Conservation (phyloP, 2,888 invertebrate genomes). For the Polydrusus cervinus region DNA sequence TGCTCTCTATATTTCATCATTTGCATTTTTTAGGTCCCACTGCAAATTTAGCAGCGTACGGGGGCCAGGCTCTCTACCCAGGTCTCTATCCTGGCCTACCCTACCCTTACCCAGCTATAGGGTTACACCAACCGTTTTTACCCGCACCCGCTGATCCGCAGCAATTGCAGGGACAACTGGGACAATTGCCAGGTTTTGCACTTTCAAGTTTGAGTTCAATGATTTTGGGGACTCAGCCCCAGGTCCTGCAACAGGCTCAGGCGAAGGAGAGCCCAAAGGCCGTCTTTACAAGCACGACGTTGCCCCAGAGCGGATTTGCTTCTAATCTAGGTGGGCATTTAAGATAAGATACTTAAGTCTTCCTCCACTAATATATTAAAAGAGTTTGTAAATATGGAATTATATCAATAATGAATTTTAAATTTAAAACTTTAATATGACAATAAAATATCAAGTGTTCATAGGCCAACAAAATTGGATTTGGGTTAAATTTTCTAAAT, state of each 20-base stretch:
- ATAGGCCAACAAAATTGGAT: too few relatives aligned
- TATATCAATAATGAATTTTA: too few relatives aligned
- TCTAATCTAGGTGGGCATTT: background rate
- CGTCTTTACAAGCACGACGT: background rate
- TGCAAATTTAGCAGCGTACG: constrained; percentile 65
- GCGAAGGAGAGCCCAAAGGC: constrained; percentile 46
- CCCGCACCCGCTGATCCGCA: constrained; percentile 57
- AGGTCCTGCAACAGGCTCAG: constrained; percentile 16
- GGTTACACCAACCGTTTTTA: constrained; percentile 62
- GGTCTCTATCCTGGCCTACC: constrained; percentile 63
- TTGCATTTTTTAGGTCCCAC: constrained; percentile 14
- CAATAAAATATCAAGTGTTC: too few relatives aligned
- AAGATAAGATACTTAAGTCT: too few relatives aligned
- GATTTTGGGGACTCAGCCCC: constrained; percentile 13
- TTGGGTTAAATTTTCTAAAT: too few relatives aligned
- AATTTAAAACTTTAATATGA: too few relatives aligned
- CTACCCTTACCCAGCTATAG: constrained; percentile 66
- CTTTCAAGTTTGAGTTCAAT: constrained; percentile 17
- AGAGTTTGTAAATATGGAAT: too few relatives aligned
- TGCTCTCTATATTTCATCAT: too few relatives aligned
- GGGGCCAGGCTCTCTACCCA: constrained; percentile 51
- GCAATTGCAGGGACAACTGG: constrained; percentile 18
- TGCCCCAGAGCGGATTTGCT: constrained; percentile 15
- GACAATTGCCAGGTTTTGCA: constrained; percentile 18
- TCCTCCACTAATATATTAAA: too few relatives aligned